Percentiles rank a stretch among this genome's conserved stretches.
Conservation (phyloP, 1,140 invertebrate genomes). For the Drosophila leontia region DNA sequence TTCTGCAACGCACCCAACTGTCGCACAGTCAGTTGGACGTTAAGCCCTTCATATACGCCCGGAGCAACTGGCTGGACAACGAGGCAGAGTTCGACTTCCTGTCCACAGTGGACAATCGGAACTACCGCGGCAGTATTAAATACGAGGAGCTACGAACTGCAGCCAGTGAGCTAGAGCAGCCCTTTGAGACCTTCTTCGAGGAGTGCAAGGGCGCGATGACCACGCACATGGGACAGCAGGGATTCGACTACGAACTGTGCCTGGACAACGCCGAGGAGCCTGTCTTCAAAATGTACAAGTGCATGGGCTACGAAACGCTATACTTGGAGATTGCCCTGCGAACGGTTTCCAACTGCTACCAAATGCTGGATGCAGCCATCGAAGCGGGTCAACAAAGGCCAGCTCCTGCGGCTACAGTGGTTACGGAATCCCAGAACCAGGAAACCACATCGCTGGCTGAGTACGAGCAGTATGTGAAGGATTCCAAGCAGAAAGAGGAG, state of each 20-base stretch:
- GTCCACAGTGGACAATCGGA: slow-evolving; percentile 33
- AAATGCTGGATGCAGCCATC: slow-evolving; percentile 57
- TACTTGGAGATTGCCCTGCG: slow-evolving; percentile 54
- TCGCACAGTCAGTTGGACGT: slow-evolving; percentile 57
- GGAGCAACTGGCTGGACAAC: slow-evolving; percentile 58
- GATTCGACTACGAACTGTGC: slow-evolving; percentile 60
- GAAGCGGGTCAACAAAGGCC: slow-evolving; percentile 23
- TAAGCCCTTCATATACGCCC: slow-evolving; percentile 66
- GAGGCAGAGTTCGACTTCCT: slow-evolving; percentile 51
- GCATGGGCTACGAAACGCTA: slow-evolving; percentile 60
- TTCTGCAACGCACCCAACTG: slow-evolving; percentile 54
- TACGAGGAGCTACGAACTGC: slow-evolving; percentile 47
- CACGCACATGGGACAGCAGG: slow-evolving; percentile 55
- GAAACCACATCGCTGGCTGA: slow-evolving; percentile 19
- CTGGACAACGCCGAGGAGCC: slow-evolving; percentile 18
- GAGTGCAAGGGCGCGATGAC: slow-evolving; percentile 63
- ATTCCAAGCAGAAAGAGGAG: slow-evolving; percentile 26
- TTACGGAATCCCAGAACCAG: background rate
- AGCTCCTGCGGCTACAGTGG: too few species aligned
- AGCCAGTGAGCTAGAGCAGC: slow-evolving; percentile 48
- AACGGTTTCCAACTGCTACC: slow-evolving; percentile 45
- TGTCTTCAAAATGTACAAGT: slow-evolving; percentile 61
- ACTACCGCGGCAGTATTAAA: slow-evolving; percentile 47
- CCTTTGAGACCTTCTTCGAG: slow-evolving; percentile 32
- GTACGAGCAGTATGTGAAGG: slow-evolving; percentile 54